Base-by-base conservation (phyloP, 2,797 vertebrate species). In the Spea hammondii region DNA sequence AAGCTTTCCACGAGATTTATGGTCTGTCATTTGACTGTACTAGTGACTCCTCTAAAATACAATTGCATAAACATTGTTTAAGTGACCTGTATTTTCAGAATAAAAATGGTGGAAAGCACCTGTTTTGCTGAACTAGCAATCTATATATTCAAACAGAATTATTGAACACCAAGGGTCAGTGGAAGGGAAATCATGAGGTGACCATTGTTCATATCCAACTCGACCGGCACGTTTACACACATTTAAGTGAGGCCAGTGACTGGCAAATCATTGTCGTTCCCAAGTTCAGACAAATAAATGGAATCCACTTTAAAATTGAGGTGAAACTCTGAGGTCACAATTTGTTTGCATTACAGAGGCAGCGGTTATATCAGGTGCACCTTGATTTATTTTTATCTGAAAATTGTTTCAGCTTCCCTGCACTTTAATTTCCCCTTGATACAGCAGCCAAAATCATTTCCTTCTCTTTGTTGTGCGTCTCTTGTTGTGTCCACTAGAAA, bases 271-370 rank as follows among this genome's bases (percentile, higher is more conserved):
- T 14, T 48, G 54, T 72, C 46, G 53, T 78, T 72, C 57, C 50
- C 48, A 14, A 17, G 14, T 17, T 12, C 70, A 57, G 70, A 51
- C 64, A 73, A 73, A 79, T 79, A 79, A 74, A 71, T 51, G 46
- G 47, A 73, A 79, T 74, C 47, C 47, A 73, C 54, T 68, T 68
- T 65, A 68, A 62, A 79, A 74, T 68, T 79, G 64, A 74, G 54
- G 77, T 73, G 77, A 73, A 51, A 67, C 46, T 17, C 54, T 59
- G 10, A 51, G 64, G 47, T 78, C 47, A 73, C 47, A 54, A 12
- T 72, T 44, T 78, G 77, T 72, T 78, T 73, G 64, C 70, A 72
- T 73, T 74, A 55, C 54, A 68, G 47, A 78, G 50, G 55, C 59
- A 65, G 66, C 51, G 17, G 47, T 67, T 72, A 67, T 67, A 73